A percentile compares a stretch with the other conserved stretches of the same genome.
Evolutionary conservation across 1,140 invertebrate genomes (phyloP).

Genomic region (Andricus grossulariae): DNA sequence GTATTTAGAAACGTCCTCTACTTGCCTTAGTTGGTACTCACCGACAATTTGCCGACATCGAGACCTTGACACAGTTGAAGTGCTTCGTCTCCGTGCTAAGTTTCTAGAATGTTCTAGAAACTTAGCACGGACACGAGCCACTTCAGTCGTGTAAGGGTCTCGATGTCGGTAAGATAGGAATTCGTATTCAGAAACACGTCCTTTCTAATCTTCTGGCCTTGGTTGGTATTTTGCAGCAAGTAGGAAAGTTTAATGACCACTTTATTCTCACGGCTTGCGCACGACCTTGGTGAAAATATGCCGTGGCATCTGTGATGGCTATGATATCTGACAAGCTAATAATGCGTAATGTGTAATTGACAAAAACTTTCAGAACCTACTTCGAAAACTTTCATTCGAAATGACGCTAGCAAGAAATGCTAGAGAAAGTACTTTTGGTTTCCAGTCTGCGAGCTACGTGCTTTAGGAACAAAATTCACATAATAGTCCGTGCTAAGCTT

Average conservation of each 20-base stretch:
- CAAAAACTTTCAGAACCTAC: neutral
- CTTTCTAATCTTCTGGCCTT: neutral
- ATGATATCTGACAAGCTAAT: conserved; percentile 10
- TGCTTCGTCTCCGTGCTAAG: too few relatives aligned
- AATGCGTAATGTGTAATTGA: conserved; percentile 6
- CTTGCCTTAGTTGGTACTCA: too few relatives aligned
- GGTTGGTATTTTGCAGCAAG: neutral
- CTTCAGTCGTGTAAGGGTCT: too few relatives aligned
- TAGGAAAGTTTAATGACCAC: conserved; percentile 12
- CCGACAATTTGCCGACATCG: too few relatives aligned
- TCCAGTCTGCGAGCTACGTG: neutral
- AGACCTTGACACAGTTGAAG: too few relatives aligned
- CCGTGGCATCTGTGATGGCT: conserved; percentile 9
- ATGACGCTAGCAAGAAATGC: neutral
- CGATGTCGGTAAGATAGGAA: too few relatives aligned
- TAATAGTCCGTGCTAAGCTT: too few relatives aligned
- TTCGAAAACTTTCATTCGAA: conserved; percentile 16
- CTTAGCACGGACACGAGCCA: too few relatives aligned
- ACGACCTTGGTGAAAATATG: conserved; percentile 21
- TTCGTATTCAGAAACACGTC: neutral
- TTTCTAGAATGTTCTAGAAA: too few relatives aligned
- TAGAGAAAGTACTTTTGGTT: conserved; percentile 22
- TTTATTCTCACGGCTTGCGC: conserved; percentile 12
- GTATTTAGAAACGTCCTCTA: too few relatives aligned
- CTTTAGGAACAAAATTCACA: neutral